Percentiles rank a stretch among this genome's conserved stretches.
Evolutionary conservation across 2,113 vertebrate genomes (phyloP).

Genomic region (Mirounga angustirostris): DNA sequence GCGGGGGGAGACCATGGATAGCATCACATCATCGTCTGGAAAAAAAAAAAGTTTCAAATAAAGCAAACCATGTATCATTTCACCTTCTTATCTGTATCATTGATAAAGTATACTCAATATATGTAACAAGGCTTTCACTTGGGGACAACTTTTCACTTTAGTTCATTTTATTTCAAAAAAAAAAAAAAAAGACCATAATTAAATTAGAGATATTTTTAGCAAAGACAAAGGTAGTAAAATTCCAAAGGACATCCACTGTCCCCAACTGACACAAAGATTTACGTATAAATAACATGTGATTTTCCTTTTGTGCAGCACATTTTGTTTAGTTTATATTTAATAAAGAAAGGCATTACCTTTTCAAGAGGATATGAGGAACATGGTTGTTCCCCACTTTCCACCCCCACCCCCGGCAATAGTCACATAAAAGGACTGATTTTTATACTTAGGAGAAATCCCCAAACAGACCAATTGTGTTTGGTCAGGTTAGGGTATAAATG

Average conservation of each 20-base stretch:
- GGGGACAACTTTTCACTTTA: conserved; percentile 9
- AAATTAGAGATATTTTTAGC: conserved; percentile 76
- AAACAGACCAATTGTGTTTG: background rate
- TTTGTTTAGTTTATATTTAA: conserved; percentile 71
- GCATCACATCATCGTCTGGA: background rate
- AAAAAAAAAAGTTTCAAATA: background rate
- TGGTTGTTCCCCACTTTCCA: no score
- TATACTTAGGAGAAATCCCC: conserved; percentile 38
- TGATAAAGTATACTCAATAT: background rate
- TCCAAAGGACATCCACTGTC: conserved; percentile 66
- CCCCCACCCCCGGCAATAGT: background rate
- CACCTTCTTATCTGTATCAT: background rate
- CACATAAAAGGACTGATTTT: conserved; percentile 56
- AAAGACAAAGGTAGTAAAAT: conserved; percentile 70
- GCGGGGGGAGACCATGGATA: background rate
- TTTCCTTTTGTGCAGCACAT: conserved; percentile 48
- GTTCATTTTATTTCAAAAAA: conserved; percentile 57
- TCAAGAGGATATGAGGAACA: background rate
- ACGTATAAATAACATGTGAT: conserved; percentile 70
- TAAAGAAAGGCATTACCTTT: conserved; percentile 54
- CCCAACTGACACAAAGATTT: conserved; percentile 51
- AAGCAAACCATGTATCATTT: conserved; percentile 20
- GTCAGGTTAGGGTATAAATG: background rate
- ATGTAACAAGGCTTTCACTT: background rate
- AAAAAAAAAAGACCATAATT: conserved; percentile 47